Evolutionary conservation across 2,888 invertebrate species (phyloP), one percentile per base, ranked within the genome.

Genomic region (Nomada goodeniana): DNA sequence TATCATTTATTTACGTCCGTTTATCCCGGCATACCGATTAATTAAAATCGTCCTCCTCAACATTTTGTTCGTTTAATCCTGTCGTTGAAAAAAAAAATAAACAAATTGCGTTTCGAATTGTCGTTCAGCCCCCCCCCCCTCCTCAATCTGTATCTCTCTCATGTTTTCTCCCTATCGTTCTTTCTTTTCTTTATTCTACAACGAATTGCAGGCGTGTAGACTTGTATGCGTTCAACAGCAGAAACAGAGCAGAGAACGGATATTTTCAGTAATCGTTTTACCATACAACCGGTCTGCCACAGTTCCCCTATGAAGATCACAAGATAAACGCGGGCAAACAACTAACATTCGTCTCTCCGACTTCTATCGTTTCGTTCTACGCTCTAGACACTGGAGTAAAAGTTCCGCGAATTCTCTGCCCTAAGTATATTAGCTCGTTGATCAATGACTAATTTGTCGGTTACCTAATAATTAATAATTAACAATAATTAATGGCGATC

Each of bases 361-460:
- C 61, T 65, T 52, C 65, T 70, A 55, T 55, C 23, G 29, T 65
- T 20, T 63, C n/a, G 20, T 57, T 13, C 23, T 57, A 23, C 20
- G 20, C 55, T 9, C 23, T 20, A 23, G 55, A 55, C n/a, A 59
- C 23, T 71, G 65, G 13, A 60, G 18, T 80, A 80, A 80, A 80
- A 63, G 63, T 61, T 44, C 47, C 80, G 44, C 23, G 42, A 73
- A 72, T 80, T 71, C 55, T 80, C 80, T 59, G 80, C 52, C 80
- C 80, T 80, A 80, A 80, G 61, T 80, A 72, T 72, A 80, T 80
- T 80, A 80, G 80, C 80, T 80, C 80, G 80, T 80, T 80, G 80
- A 80, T 80, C 80, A 80, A 80, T 80, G 67, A 80, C 80, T 80
- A 80, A 80, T 80, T 80, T 68, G 57, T 73, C 26, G 68, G 67